Evolutionary conservation across 2,797 vertebrate genomes (phyloP).

Genomic region (Eulemur rubriventer): DNA sequence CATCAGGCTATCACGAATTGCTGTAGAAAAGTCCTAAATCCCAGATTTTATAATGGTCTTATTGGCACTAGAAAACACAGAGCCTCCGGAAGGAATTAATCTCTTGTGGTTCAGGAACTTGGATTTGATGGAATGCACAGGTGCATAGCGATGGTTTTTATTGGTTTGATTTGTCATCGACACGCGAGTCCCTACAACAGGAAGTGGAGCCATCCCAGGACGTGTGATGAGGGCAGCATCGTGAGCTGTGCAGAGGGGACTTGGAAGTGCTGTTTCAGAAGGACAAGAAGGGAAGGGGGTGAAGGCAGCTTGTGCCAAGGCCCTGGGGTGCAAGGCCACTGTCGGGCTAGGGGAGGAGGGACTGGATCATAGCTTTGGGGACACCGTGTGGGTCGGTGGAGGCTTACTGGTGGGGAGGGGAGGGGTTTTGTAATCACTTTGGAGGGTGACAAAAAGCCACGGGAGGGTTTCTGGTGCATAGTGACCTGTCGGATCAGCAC

Average conservation of each 20-base stretch:
- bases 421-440: neutral
- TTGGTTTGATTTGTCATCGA: neutral
- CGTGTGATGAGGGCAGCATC: rapidly evolving
- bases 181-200: neutral
- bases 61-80: neutral
- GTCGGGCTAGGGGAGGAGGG: neutral
- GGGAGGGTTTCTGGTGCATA: neutral
- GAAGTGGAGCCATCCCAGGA: neutral
- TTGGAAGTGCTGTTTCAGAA: neutral
- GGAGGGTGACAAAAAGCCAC: neutral
- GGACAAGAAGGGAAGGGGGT: neutral
- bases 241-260: rapidly evolving
- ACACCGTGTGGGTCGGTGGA: rapidly evolving
- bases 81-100: neutral
- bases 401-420: neutral
- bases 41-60: rapidly evolving
- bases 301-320: neutral
- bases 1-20: rapidly evolving
- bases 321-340: neutral
- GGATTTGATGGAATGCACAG: rapidly evolving
- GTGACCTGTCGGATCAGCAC: neutral
- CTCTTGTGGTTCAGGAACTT: rapidly evolving
- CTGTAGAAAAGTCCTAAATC: neutral
- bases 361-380: too few relatives aligned
- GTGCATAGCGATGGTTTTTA: rapidly evolving